Evolutionary conservation across 2,888 invertebrate genomes (phyloP).

Genomic region (Chymomyza amoena): DNA sequence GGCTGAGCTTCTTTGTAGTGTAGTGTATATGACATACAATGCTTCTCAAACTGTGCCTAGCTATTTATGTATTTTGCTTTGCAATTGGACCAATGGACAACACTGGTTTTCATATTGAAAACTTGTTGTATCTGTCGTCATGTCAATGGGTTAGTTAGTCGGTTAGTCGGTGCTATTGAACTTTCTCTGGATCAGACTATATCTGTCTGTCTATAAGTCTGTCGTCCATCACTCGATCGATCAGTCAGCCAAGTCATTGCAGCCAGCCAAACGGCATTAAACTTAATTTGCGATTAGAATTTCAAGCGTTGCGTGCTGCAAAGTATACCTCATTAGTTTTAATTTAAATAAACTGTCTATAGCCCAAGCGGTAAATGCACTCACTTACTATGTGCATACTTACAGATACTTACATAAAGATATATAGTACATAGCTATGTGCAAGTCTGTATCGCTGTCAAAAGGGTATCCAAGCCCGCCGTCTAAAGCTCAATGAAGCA

Average conservation of each 20-base stretch:
- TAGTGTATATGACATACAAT: constrained; percentile 5
- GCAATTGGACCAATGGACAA: constrained; percentile 28
- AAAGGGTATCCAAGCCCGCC: constrained; percentile 12
- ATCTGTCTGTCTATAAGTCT: neutral
- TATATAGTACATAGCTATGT: neutral
- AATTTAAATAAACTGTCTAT: constrained; percentile 40
- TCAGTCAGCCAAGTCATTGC: neutral
- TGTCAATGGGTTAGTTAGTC: constrained; percentile 23
- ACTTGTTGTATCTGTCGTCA: constrained; percentile 29
- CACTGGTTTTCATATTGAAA: constrained; percentile 67
- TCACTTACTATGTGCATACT: neutral
- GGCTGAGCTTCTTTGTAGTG: neutral
- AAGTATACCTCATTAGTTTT: constrained; percentile 75
- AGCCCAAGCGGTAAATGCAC: neutral
- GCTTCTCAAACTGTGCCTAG: constrained; percentile 30
- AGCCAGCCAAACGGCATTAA: neutral
- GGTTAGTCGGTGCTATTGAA: neutral
- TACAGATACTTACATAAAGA: neutral
- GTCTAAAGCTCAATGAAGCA: neutral
- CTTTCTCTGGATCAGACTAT: too few relatives aligned
- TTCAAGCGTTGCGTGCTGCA: constrained; percentile 67
- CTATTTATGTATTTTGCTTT: constrained; percentile 5
- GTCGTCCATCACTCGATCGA: neutral
- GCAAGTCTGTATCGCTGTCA: constrained; percentile 21
- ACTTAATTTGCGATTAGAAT: constrained; percentile 59